Evolutionary conservation across 2,797 vertebrate species (phyloP).

Genomic region (Helicolenus hilgendorfi): DNA sequence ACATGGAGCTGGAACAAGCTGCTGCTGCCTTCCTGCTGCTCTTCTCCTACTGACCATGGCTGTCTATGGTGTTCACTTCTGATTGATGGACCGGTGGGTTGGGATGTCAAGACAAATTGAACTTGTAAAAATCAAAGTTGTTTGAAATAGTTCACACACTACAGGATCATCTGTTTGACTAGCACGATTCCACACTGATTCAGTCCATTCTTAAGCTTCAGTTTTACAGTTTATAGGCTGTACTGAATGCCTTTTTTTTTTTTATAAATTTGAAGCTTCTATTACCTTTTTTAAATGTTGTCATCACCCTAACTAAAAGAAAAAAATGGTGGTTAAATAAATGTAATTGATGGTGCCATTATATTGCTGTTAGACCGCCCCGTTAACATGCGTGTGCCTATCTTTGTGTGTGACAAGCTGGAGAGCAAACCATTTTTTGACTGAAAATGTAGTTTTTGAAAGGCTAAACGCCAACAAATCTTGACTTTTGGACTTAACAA

Average conservation of each 20-base stretch:
- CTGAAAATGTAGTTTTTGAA: too few relatives aligned
- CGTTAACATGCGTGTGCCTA: too few relatives aligned
- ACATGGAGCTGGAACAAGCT: slow-evolving; percentile 7
- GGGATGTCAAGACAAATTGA: background rate
- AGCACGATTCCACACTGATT: background rate
- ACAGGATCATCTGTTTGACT: background rate
- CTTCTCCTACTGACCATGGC: background rate
- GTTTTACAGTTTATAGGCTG: background rate
- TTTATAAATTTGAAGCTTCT: background rate
- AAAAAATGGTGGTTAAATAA: too few relatives aligned
- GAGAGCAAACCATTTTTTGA: too few relatives aligned
- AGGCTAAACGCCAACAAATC: too few relatives aligned
- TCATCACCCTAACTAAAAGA: background rate
- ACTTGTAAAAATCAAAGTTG: background rate
- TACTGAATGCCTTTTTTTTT: background rate
- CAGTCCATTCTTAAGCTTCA: background rate
- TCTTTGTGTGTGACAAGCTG: too few relatives aligned
- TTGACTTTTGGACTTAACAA: too few relatives aligned
- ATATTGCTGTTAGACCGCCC: too few relatives aligned
- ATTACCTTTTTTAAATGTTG: background rate
- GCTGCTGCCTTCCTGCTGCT: background rate
- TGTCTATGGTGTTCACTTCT: background rate
- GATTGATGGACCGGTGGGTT: background rate
- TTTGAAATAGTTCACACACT: background rate
- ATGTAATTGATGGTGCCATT: too few relatives aligned